These are phyloP conservation scores for Recurvirostra avosetta DNA, from an alignment of 2,113 vertebrate genomes.

Conservation along the genomic window DNA sequence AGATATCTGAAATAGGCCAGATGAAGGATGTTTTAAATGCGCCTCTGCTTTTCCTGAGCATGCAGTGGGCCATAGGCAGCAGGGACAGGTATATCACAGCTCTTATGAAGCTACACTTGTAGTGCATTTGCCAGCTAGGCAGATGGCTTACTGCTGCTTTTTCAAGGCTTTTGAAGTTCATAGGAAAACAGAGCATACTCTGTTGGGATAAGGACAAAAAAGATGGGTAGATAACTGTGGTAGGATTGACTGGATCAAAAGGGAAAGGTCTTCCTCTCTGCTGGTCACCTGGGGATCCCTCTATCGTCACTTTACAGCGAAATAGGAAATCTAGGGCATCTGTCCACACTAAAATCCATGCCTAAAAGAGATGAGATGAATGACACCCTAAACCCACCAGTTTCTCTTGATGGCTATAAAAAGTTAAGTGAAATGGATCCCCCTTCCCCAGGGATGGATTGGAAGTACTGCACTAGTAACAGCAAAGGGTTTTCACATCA, in stretches of 20 bases:
- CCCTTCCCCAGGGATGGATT: neutral
- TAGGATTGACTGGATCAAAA: neutral
- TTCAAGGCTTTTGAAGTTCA: neutral
- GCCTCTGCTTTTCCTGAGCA: neutral
- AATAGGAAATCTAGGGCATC: neutral
- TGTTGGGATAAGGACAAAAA: neutral
- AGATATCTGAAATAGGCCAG: neutral
- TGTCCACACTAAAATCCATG: neutral
- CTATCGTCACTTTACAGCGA: neutral
- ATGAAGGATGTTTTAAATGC: neutral
- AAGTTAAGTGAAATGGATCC: neutral
- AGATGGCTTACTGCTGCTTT: neutral
- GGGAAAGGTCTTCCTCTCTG: neutral
- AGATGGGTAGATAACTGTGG: neutral
- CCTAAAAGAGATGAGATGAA: neutral
- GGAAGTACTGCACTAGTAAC: neutral
- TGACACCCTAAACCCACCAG: neutral
- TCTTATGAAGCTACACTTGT: neutral
- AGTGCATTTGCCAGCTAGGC: neutral
- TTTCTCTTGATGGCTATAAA: neutral
- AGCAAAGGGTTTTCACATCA: neutral
- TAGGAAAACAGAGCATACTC: neutral
- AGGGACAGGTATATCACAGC: neutral
- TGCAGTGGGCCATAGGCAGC: neutral
- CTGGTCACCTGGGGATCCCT: neutral